Evolutionary conservation across 1,140 invertebrate genomes (phyloP).

Genomic region (Drosophila triauraria): DNA sequence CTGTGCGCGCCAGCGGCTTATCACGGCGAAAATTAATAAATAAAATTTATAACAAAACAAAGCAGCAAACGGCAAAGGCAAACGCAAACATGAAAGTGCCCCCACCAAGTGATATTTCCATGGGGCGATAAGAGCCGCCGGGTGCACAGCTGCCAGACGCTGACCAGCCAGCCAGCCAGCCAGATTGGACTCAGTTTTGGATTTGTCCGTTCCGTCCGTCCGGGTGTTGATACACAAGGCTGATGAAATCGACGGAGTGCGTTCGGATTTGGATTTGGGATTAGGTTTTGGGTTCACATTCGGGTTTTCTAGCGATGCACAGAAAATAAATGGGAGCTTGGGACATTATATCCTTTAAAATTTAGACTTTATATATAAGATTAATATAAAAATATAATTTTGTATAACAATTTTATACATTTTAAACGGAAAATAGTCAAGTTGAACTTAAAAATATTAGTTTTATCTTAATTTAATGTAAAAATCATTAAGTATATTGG

Average conservation of each 20-base stretch:
- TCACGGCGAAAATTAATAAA: conserved; percentile 51
- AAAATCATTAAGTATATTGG: too few species aligned
- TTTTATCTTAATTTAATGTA: too few species aligned
- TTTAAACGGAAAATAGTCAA: too few species aligned
- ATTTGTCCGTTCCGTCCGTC: conserved; percentile 4
- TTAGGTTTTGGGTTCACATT: conserved; percentile 6
- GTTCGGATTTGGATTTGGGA: neutral
- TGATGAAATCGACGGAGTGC: conserved; percentile 53
- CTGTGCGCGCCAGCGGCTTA: conserved; percentile 47
- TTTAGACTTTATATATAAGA: too few species aligned
- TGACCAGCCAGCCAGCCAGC: conserved; percentile 23
- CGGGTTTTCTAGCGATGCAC: conserved; percentile 4
- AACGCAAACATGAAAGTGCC: conserved; percentile 36
- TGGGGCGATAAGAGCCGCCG: conserved; percentile 24
- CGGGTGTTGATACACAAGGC: conserved; percentile 41
- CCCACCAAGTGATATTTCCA: conserved; percentile 24
- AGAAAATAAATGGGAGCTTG: too few species aligned
- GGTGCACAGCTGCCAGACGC: conserved; percentile 43
- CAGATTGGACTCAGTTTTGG: conserved; percentile 29
- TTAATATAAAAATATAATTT: too few species aligned
- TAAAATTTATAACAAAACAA: conserved; percentile 64
- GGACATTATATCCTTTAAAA: too few species aligned
- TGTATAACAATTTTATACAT: too few species aligned
- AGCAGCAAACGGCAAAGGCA: conserved; percentile 37
- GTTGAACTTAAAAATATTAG: too few species aligned